These are phyloP conservation scores for Xyrichtys novacula DNA, from an alignment of 2,797 vertebrate genomes.

Conservation along the genomic window DNA sequence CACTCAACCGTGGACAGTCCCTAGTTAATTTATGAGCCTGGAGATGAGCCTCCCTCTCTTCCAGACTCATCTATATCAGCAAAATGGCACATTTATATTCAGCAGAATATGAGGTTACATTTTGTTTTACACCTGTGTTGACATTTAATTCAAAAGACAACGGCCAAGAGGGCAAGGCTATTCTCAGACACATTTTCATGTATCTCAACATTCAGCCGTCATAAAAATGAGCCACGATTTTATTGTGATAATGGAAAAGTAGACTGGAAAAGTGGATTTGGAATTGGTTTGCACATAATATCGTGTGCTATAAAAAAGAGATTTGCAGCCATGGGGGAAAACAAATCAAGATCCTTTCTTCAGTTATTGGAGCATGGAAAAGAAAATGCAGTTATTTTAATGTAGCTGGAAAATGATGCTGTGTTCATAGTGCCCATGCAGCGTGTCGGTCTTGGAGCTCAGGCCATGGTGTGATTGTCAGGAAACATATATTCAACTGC, in stretches of 20 bases:
- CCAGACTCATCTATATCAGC: constrained; percentile 80
- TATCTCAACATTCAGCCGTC: constrained; percentile 78
- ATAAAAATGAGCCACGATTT: constrained; percentile 81
- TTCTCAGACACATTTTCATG: constrained; percentile 79
- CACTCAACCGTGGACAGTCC: constrained; percentile 78
- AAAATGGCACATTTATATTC: constrained; percentile 85
- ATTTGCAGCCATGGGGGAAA: constrained; percentile 82
- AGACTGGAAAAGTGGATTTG: constrained; percentile 83
- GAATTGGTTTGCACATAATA: constrained; percentile 83
- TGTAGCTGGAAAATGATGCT: constrained; percentile 74
- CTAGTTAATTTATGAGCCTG: constrained; percentile 80
- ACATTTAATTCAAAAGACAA: constrained; percentile 85
- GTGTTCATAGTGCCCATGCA: constrained; percentile 55
- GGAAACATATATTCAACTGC: constrained; percentile 40
- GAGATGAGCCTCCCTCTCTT: constrained; percentile 75
- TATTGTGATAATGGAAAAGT: constrained; percentile 85
- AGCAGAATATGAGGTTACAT: constrained; percentile 79
- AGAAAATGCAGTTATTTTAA: constrained; percentile 83
- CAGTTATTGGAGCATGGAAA: constrained; percentile 81
- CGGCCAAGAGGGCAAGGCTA: constrained; percentile 76
- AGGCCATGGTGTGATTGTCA: constrained; percentile 51
- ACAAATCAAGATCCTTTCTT: constrained; percentile 83
- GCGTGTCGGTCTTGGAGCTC: constrained; percentile 59
- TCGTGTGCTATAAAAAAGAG: constrained; percentile 80
- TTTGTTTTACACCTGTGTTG: constrained; percentile 86